phyloP scores from a whole-genome alignment of 2,888 invertebrate species.

The Acleris emargana region DNA sequence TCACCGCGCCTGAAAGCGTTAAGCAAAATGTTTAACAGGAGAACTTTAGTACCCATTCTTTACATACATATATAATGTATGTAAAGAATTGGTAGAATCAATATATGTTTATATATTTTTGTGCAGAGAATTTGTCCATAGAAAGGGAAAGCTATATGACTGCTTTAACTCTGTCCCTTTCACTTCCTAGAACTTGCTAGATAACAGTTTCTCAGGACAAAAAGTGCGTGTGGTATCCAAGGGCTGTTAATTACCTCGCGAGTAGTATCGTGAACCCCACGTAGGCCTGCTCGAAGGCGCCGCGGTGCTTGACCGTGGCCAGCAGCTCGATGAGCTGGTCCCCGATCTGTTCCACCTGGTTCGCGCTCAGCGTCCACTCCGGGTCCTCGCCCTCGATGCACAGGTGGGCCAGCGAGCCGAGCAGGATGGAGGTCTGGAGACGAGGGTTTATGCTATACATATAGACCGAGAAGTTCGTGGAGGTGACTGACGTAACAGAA shows the following conservation, averaged over 20 bases:
- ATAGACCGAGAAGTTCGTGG: background rate
- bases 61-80: too few relatives aligned
- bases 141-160: too few relatives aligned
- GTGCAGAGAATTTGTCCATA: too few relatives aligned
- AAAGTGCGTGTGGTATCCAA: background rate
- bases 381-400: slow-evolving; percentile 60
- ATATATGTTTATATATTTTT: too few relatives aligned
- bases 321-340: slow-evolving; percentile 87
- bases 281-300: slow-evolving; percentile 98
- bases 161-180: too few relatives aligned
- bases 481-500: background rate
- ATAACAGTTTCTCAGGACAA: background rate
- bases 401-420: slow-evolving; percentile 86
- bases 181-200: too few relatives aligned
- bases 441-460: background rate
- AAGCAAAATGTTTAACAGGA: too few relatives aligned
- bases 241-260: slow-evolving; percentile 64
- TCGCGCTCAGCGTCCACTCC: slow-evolving; percentile 64
- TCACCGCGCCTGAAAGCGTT: too few relatives aligned
- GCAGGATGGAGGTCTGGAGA: slow-evolving; percentile 84
- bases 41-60: too few relatives aligned
- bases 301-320: slow-evolving; percentile 93
- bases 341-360: slow-evolving; percentile 84
- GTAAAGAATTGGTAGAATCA: too few relatives aligned
- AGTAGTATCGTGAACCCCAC: slow-evolving; percentile 93